These are phyloP conservation scores for Heterotilapia buettikoferi DNA, from an alignment of 2,113 vertebrate genomes.

Conservation along the genomic window DNA sequence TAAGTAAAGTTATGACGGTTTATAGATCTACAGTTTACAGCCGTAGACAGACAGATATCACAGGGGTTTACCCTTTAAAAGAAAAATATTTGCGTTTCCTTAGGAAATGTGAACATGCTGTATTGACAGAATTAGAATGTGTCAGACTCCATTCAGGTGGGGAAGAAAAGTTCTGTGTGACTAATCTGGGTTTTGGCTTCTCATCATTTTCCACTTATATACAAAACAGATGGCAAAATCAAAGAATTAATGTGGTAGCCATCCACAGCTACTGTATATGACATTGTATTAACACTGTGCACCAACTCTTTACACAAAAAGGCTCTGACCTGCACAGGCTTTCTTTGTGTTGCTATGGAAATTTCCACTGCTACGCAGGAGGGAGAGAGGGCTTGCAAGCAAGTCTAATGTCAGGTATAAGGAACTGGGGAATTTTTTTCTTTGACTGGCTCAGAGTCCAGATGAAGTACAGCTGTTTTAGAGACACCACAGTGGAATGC, in stretches of 20 bases:
- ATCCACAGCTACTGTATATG: slow-evolving; percentile 18
- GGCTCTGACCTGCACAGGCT: slow-evolving; percentile 35
- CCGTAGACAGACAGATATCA: not conserved
- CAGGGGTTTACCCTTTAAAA: not conserved
- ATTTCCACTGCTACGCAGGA: slow-evolving; percentile 59
- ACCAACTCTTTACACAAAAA: slow-evolving; percentile 51
- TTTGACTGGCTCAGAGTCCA: slow-evolving; percentile 54
- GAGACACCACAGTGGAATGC: slow-evolving; percentile 32
- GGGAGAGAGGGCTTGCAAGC: slow-evolving; percentile 23
- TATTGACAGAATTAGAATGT: not conserved
- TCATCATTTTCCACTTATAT: not conserved
- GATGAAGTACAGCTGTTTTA: slow-evolving; percentile 72
- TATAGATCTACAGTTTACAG: not conserved
- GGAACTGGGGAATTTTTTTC: slow-evolving; percentile 32
- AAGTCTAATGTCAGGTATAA: slow-evolving; percentile 63
- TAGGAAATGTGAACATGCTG: not conserved
- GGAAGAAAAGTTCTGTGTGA: not conserved
- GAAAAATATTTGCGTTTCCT: not conserved
- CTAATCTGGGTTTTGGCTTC: not conserved
- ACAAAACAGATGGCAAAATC: not conserved
- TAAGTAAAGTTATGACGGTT: not conserved
- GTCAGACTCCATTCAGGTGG: not conserved
- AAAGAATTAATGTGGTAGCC: slow-evolving; percentile 17
- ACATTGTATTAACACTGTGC: slow-evolving; percentile 25
- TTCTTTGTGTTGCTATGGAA: slow-evolving; percentile 66